Conservation (phyloP, 1,140 invertebrate species). For the Aphidius ervi region DNA sequence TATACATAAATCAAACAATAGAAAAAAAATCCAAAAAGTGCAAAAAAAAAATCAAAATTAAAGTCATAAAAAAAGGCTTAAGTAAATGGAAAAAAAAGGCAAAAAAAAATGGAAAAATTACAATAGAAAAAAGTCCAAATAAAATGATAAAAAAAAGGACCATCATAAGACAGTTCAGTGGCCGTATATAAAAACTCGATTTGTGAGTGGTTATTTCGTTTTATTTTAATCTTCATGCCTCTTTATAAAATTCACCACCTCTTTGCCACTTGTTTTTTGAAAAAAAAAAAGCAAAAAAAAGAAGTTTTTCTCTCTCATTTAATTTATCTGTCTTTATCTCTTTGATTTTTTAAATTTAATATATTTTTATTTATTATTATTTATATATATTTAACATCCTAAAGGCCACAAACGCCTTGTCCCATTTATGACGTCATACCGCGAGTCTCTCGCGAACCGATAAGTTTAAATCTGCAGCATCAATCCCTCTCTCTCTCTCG, state of each 20-base stretch:
- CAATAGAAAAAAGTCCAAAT: slow-evolving; percentile 24
- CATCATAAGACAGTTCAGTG: slow-evolving; percentile 39
- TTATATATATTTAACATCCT: slow-evolving; percentile 12
- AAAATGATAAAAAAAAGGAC: slow-evolving; percentile 7
- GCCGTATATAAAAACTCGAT: slow-evolving; percentile 19
- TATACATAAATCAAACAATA: too few relatives aligned
- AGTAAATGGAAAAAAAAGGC: slow-evolving; percentile 7
- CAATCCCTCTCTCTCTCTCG: too few relatives aligned
- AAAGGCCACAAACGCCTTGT: slow-evolving; percentile 39
- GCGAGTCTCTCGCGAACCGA: slow-evolving; percentile 15
- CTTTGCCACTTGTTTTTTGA: not conserved
- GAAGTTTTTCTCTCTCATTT: not conserved
- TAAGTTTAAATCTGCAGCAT: too few relatives aligned
- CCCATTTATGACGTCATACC: slow-evolving; percentile 49
- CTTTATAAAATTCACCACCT: not conserved
- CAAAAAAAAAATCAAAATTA: not conserved
- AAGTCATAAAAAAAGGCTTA: slow-evolving; percentile 1
- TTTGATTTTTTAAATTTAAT: not conserved
- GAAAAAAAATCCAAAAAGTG: too few relatives aligned
- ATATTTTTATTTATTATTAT: slow-evolving; percentile 4
- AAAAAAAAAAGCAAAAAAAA: too few relatives aligned
- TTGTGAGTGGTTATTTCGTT: not conserved
- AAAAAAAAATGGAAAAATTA: slow-evolving; percentile 13
- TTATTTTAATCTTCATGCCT: not conserved
- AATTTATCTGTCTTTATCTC: not conserved